Evolutionary conservation across 2,888 invertebrate species (phyloP), one percentile per base, ranked within the genome.

Genomic region (Sphaeridia pumilis): DNA sequence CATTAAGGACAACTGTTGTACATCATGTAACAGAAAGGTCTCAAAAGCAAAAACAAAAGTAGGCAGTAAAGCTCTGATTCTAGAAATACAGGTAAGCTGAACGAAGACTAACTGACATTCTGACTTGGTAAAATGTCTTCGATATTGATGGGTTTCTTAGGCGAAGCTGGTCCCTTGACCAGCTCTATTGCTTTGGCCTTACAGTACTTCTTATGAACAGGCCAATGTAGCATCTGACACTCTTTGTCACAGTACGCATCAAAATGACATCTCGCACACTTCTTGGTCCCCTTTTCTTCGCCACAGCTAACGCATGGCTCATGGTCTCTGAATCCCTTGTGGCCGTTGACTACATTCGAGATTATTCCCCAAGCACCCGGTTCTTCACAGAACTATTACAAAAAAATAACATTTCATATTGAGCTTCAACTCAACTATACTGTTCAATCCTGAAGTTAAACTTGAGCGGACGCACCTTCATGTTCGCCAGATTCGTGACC

Each of bases 141-240:
- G 5, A 38, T 20, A 20, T 14, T 17, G 20, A 38, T 38, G 5
- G 38, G 38, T 17, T 38, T 20, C 5, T 17, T 5, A 5, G 38
- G 38, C 7, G 31, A 14, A 7, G 20, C 17, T 7, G n/a, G n/a
- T 4, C 41, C 42, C 24, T 47, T 52, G 20, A 47, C 52, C 25
- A 22, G 56, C 53, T 66, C 65, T 59, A 71, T 67, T 55, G 69
- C 70, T 26, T 82, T 76, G 58, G 83, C 74, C 54, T 81, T 78
- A 67, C 89, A 90, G 34, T 80, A 82, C 67, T 87, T 88, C 72
- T 89, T 89, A 70, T 90, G 89, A 67, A 86, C 80, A 67, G 85
- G 87, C 89, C 89, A 89, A 69, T 89, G 94, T 44, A 94, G 74
- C 60, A 89, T 81, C 70, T 98, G 97, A 70, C 98, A 98, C 67